Conservation (phyloP, 2,888 invertebrate species). For the Epicampocera succincta region DNA sequence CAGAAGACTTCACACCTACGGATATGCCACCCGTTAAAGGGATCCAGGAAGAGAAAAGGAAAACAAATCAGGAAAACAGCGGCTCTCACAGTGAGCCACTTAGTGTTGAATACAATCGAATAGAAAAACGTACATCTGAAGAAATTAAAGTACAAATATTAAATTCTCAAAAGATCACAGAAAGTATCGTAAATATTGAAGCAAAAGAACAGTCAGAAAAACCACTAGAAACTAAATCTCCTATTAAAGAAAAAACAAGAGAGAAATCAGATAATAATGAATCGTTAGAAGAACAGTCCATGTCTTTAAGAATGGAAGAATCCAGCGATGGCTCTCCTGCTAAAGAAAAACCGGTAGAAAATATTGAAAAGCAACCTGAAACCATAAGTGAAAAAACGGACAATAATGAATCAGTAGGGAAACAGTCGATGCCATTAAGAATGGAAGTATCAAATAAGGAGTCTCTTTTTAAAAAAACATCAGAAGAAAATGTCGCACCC, state of each 20-base stretch:
- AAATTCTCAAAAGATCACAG: background rate
- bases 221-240: too few relatives aligned
- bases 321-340: background rate
- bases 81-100: background rate
- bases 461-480: too few relatives aligned
- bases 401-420: too few relatives aligned
- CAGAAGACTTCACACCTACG: background rate
- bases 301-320: conserved; percentile 12
- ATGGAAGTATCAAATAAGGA: background rate
- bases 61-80: too few relatives aligned
- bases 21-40: background rate
- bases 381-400: too few relatives aligned
- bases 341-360: too few relatives aligned
- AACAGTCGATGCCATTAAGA: too few relatives aligned
- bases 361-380: too few relatives aligned
- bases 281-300: conserved; percentile 17
- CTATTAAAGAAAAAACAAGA: too few relatives aligned
- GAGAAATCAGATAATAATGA: too few relatives aligned
- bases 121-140: background rate
- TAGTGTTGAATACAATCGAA: background rate
- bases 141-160: background rate
- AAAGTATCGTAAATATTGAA: background rate
- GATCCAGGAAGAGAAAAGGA: background rate
- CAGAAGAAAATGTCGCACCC: too few relatives aligned
- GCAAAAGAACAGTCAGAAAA: background rate